Evolutionary conservation across 2,113 vertebrate species (phyloP), one percentile per base, ranked within the genome.

Genomic region (Pluvialis apricaria): DNA sequence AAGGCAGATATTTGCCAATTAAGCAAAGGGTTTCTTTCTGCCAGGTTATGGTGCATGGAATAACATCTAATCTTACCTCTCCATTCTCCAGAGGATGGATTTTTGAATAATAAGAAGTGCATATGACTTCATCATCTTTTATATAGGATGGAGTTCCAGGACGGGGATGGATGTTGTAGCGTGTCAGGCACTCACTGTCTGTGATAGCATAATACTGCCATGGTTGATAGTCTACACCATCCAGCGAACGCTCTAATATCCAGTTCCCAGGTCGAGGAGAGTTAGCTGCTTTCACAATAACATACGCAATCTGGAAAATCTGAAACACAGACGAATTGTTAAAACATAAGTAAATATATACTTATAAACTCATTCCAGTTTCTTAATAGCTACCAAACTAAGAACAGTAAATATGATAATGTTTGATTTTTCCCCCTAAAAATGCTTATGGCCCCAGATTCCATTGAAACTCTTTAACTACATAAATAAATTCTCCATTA

Each of bases 181-280:
- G 99, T 2, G 98, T 99, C 92, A 99, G 96, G 94, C 99, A 99
- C 95, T 99, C 99, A 0, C 99, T 98, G 86, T 99, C 99, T 0
- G 99, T 99, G 86, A 99, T 98, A 34, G 99, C 99, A 12, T 99
- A 98, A 94, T 99, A 99, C 95, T 99, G 99, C 99, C 99, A 99
- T 1, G 99, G 99, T 6, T 98, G 98, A 87, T 98, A 99, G 45
- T 98, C 98, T 44, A 98, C 95, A 0, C 99, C 98, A 54, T 99
- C 99, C 65, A 99, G 95, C 0, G 99, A 99, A n/a, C 98, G 99
- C 91, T 99, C 99, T 36, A 99, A 97, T 89, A 99, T 97, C 99
- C 99, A 99, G 72, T 99, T 99, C 83, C 99, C 99, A 79, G 99
- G 99, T 12, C 99, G 98, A 88, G 99, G 99, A 5, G 99, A 98